Evolutionary conservation across 2,888 invertebrate genomes (phyloP).

Genomic region (Resseliella maxima): DNA sequence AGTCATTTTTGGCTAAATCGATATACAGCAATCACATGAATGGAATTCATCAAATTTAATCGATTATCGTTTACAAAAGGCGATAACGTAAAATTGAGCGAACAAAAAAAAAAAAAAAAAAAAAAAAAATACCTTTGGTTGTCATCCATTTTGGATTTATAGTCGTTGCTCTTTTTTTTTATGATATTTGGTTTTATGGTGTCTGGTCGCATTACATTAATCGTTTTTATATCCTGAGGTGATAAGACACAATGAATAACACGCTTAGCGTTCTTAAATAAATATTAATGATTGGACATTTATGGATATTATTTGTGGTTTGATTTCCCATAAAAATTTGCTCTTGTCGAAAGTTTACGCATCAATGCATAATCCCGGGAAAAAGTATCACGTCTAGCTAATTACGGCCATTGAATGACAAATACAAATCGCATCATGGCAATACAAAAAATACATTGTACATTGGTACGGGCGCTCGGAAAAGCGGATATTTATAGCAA

Average conservation of each 20-base stretch:
- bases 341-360: not conserved
- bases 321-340: not conserved
- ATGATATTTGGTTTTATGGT: not conserved
- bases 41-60: conserved; percentile 38
- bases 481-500: conserved; percentile 56
- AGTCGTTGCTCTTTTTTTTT: not conserved
- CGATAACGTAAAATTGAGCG: not conserved
- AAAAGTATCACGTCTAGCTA: conserved; percentile 53
- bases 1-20: not conserved
- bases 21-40: not conserved
- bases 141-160: conserved; percentile 5
- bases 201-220: conserved; percentile 41
- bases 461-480: not conserved
- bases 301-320: conserved; percentile 30
- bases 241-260: conserved; percentile 34
- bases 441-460: not conserved
- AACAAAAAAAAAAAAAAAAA: not conserved
- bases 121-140: not conserved
- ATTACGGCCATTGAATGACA: conserved; percentile 48
- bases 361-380: not conserved
- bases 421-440: not conserved
- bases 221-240: conserved; percentile 16
- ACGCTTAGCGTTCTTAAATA: not conserved
- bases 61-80: conserved; percentile 25
- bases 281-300: conserved; percentile 17